phyloP scores from a whole-genome alignment of 1,140 invertebrate species.

The Monochamus saltuarius region DNA sequence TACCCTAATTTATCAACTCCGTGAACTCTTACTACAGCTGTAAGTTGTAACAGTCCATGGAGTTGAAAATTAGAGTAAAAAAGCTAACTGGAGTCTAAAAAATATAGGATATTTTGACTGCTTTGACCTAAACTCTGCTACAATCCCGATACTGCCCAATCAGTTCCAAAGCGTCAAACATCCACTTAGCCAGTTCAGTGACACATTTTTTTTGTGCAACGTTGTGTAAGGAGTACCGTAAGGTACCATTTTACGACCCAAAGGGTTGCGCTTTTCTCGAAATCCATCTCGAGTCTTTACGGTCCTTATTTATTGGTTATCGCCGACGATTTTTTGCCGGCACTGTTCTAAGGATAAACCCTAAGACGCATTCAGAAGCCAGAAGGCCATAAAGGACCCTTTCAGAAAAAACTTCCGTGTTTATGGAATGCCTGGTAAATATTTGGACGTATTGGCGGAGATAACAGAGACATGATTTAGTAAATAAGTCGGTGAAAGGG shows the following conservation, averaged over 20 bases:
- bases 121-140: no score
- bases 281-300: slow-evolving; percentile 4
- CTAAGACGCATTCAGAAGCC: slow-evolving; percentile 6
- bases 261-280: slow-evolving; percentile 5
- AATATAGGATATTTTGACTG: no score
- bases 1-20: no score
- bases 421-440: slow-evolving; percentile 11
- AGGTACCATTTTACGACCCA: slow-evolving; percentile 1
- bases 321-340: background rate
- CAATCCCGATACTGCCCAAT: no score
- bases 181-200: slow-evolving; percentile 1
- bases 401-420: slow-evolving; percentile 15
- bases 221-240: slow-evolving; percentile 7
- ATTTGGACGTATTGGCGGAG: slow-evolving; percentile 1
- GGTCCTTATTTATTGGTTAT: slow-evolving; percentile 4
- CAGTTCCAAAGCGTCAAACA: no score
- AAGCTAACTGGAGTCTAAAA: no score
- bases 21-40: no score
- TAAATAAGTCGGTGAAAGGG: slow-evolving; percentile 9
- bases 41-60: no score
- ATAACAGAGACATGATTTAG: slow-evolving; percentile 6
- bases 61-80: no score
- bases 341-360: slow-evolving; percentile 1
- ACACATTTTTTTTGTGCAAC: slow-evolving; percentile 9
- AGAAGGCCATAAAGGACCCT: slow-evolving; percentile 5